phyloP scores from a whole-genome alignment of 2,888 invertebrate genomes.

The Altica lythri region DNA sequence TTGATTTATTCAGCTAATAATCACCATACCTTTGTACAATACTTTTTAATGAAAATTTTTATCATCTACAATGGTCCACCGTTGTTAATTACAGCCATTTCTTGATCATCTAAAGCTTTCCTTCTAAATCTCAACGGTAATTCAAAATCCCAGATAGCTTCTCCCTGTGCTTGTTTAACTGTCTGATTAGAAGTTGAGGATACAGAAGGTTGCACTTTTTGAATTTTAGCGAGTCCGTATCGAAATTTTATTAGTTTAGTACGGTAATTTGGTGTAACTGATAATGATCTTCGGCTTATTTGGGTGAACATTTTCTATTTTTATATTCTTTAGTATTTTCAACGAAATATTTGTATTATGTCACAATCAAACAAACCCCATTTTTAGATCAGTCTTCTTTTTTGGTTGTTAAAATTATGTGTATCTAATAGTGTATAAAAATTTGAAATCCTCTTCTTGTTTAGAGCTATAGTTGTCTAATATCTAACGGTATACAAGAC shows the following conservation, averaged over 20 bases:
- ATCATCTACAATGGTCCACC: slow-evolving; percentile 48
- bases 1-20: slow-evolving; percentile 5
- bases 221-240: slow-evolving; percentile 49
- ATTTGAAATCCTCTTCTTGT: no score
- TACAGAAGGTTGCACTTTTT: slow-evolving; percentile 31
- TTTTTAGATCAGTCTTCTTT: no score
- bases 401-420: no score
- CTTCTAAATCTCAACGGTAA: slow-evolving; percentile 52
- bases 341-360: background rate
- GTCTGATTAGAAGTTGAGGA: slow-evolving; percentile 16
- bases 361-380: no score
- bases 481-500: no score
- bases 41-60: slow-evolving; percentile 1
- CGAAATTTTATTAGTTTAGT: slow-evolving; percentile 52
- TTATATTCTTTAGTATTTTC: background rate
- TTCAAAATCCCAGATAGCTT: slow-evolving; percentile 53
- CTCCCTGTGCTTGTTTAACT: slow-evolving; percentile 31
- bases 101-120: slow-evolving; percentile 50
- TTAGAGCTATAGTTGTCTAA: no score
- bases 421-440: no score
- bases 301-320: slow-evolving; percentile 27
- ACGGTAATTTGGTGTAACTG: slow-evolving; percentile 43
- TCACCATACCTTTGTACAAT: background rate
- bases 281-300: slow-evolving; percentile 43
- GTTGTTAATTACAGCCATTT: slow-evolving; percentile 55